phyloP scores from a whole-genome alignment of 1,140 invertebrate species.

The Bradysia coprophila region DNA sequence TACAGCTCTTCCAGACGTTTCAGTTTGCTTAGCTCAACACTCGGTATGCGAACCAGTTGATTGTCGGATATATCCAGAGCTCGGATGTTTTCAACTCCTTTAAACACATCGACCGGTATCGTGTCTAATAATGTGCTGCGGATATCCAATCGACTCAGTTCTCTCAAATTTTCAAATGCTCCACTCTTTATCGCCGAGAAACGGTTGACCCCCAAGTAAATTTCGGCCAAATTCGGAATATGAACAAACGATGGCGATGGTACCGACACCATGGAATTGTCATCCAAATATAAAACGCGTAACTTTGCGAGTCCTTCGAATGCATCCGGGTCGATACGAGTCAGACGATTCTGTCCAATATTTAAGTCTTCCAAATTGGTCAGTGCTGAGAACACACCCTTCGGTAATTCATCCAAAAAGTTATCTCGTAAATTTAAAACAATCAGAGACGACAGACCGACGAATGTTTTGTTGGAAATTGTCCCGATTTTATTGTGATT shows the following conservation, averaged over 20 bases:
- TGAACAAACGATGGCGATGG: conserved; percentile 46
- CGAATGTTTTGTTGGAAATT: conserved; percentile 51
- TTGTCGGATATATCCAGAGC: conserved; percentile 58
- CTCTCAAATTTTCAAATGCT: conserved; percentile 51
- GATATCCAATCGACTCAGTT: conserved; percentile 52
- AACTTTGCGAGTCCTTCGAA: conserved; percentile 54
- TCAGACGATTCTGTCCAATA: conserved; percentile 62
- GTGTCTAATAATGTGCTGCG: conserved; percentile 51
- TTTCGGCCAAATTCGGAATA: conserved; percentile 50
- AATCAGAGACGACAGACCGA: conserved; percentile 50
- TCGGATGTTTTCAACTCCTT: conserved; percentile 37
- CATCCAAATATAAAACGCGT: conserved; percentile 54
- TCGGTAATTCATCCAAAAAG: conserved; percentile 50
- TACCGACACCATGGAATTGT: conserved; percentile 53
- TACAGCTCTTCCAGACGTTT: conserved; percentile 50
- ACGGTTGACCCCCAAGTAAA: conserved; percentile 59
- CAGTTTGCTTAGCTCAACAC: conserved; percentile 41
- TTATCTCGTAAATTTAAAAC: conserved; percentile 60
- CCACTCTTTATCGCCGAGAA: conserved; percentile 49
- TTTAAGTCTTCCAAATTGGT: conserved; percentile 59
- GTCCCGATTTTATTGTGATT: conserved; percentile 62
- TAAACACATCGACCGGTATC: conserved; percentile 50
- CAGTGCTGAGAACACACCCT: conserved; percentile 48
- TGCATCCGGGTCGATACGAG: conserved; percentile 48
- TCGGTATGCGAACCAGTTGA: conserved; percentile 46